These are phyloP conservation scores for Notechis scutatus DNA, from an alignment of 2,113 vertebrate genomes.

Conservation along the genomic window DNA sequence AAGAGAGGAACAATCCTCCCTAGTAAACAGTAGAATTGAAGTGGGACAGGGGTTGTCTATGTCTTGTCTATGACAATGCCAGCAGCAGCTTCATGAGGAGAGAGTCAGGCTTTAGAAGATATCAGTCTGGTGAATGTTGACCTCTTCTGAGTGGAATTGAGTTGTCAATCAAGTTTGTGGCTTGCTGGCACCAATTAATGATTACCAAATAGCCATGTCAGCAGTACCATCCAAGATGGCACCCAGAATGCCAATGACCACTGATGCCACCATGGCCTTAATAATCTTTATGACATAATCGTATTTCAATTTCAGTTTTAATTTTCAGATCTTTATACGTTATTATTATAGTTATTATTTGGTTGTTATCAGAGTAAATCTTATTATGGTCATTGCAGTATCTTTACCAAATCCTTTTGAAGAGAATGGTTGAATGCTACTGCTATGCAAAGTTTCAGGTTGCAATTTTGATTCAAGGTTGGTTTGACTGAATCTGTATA, in stretches of 20 bases:
- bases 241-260: not conserved
- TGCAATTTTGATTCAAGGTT: not conserved
- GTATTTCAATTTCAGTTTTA: not conserved
- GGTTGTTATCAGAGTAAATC: not conserved
- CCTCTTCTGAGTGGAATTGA: not conserved
- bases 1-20: not conserved
- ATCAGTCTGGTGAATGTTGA: not conserved
- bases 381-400: not conserved
- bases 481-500: not conserved
- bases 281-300: not conserved
- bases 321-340: not conserved
- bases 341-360: not conserved
- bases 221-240: not conserved
- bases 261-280: not conserved
- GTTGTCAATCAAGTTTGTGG: not conserved
- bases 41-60: not conserved
- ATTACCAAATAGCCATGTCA: not conserved
- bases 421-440: not conserved
- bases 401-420: no score
- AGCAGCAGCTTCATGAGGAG: not conserved
- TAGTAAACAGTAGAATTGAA: not conserved
- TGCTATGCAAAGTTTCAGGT: not conserved
- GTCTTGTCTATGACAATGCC: not conserved
- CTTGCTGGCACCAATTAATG: not conserved
- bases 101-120: not conserved